Evolutionary conservation across 2,888 invertebrate species (phyloP).

Genomic region (Monoplex corrugatus): DNA sequence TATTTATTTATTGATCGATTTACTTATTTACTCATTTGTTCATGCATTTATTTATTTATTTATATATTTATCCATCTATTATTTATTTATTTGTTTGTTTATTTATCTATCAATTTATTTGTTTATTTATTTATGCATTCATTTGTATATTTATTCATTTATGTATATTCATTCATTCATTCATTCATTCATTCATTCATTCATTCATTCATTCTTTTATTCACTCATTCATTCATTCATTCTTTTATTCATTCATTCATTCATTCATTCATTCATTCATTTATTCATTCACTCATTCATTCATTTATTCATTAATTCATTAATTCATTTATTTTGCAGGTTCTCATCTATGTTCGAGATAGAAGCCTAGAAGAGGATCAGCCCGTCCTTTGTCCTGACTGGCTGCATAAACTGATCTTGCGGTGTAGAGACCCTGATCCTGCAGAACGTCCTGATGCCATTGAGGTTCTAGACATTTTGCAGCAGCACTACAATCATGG

Average conservation of each 20-base stretch:
- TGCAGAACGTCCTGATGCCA: conserved; percentile 19
- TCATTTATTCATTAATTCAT: background rate
- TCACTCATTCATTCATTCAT: background rate
- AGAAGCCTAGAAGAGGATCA: background rate
- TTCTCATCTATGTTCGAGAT: conserved; percentile 12
- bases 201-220: background rate
- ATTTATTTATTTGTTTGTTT: background rate
- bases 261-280: background rate
- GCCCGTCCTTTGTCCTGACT: background rate
- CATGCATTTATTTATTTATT: too few species aligned
- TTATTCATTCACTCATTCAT: too few species aligned
- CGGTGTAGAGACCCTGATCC: conserved; percentile 15
- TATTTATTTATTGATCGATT: background rate
- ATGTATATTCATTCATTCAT: too few species aligned
- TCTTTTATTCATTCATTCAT: background rate
- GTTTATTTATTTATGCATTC: too few species aligned
- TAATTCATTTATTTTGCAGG: background rate
- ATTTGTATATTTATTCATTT: background rate
- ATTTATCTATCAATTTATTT: too few species aligned
- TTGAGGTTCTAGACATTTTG: background rate
- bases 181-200: too few species aligned
- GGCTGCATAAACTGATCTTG: conserved; percentile 25
- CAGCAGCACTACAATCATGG: background rate
- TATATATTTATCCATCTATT: background rate
- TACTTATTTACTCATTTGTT: too few species aligned